phyloP scores from a whole-genome alignment of 2,888 invertebrate genomes.

The Lasioglossum malachurum region DNA sequence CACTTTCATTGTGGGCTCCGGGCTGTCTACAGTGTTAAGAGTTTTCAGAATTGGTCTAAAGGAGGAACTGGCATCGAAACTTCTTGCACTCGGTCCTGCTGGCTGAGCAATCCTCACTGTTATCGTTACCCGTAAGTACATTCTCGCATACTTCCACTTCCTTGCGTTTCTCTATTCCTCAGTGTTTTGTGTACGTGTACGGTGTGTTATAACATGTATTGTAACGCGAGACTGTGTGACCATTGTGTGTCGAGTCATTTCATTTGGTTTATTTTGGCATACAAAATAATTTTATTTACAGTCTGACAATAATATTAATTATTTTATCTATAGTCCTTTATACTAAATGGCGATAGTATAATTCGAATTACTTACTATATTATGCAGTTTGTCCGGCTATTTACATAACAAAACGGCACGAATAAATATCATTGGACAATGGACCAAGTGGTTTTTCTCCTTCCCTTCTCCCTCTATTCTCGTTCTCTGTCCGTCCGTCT shows the following conservation, averaged over 20 bases:
- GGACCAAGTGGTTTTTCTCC: constrained; percentile 54
- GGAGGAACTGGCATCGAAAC: neutral
- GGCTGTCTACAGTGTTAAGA: constrained; percentile 14
- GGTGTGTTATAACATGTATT: constrained; percentile 14
- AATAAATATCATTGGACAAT: constrained; percentile 75
- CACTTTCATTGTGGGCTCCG: neutral
- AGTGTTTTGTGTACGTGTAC: constrained; percentile 1
- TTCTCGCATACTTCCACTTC: neutral
- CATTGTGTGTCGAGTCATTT: constrained; percentile 66
- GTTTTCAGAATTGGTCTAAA: neutral
- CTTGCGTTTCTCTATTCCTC: neutral
- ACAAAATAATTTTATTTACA: constrained; percentile 84
- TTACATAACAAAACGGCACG: constrained; percentile 72
- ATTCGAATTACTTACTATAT: constrained; percentile 68
- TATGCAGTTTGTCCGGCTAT: constrained; percentile 70
- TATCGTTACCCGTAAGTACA: neutral
- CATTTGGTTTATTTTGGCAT: constrained; percentile 84
- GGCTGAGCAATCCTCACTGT: neutral
- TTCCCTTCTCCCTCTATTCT: neutral
- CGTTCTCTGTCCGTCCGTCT: neutral
- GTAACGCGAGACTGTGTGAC: constrained; percentile 40
- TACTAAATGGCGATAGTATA: constrained; percentile 77
- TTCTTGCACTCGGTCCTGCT: constrained; percentile 4
- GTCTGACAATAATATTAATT: constrained; percentile 79
- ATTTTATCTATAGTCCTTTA: constrained; percentile 73